Conservation (phyloP, 2,797 vertebrate species). For the Clarias pachynema region DNA sequence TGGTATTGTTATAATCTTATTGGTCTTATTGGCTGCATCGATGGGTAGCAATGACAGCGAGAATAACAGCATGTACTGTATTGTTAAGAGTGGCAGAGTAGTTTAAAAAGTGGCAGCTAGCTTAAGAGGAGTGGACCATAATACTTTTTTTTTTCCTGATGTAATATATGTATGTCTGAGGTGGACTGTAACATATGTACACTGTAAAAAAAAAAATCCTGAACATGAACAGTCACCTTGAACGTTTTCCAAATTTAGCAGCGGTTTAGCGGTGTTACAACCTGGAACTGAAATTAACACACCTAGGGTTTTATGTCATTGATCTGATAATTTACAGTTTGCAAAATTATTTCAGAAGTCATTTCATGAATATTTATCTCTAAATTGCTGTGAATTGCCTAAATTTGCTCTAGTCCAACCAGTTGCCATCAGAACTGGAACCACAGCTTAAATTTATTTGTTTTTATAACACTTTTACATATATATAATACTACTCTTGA, state of each 20-base stretch:
- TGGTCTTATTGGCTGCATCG: constrained; percentile 20
- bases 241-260: not conserved
- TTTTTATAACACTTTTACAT: no score
- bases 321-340: not conserved
- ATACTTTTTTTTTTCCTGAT: not conserved
- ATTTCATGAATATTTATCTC: no score
- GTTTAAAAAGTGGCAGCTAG: not conserved
- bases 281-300: not conserved
- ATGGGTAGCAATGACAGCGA: constrained; percentile 45
- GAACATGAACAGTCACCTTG: not conserved
- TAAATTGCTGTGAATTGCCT: no score
- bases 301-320: not conserved
- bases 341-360: not conserved
- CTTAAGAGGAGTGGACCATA: not conserved
- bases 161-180: not conserved
- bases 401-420: not conserved
- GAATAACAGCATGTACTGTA: constrained; percentile 41
- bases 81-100: no score
- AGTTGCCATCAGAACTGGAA: not conserved
- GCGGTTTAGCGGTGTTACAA: not conserved
- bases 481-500: not conserved
- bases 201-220: not conserved
- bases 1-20: not conserved
- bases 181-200: not conserved
- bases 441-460: no score